Evolutionary conservation across 2,888 invertebrate species (phyloP).

Genomic region (Ametastegia equiseti): DNA sequence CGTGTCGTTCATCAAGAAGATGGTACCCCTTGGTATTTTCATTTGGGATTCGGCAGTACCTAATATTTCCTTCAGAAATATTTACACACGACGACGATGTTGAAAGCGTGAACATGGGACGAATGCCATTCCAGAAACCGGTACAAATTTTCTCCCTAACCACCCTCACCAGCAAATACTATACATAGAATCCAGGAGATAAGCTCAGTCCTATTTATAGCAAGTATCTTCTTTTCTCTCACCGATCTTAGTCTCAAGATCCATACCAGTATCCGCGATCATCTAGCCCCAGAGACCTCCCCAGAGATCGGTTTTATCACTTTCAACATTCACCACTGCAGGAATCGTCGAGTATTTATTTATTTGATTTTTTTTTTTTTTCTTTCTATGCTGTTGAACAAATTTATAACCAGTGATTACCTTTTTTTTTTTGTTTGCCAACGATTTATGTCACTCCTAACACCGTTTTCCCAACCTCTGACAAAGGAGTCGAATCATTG

Average conservation of each 20-base stretch:
- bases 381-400: not conserved
- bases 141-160: slow-evolving; percentile 62
- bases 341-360: not conserved
- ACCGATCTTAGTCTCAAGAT: slow-evolving; percentile 44
- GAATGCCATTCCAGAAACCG: slow-evolving; percentile 67
- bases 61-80: slow-evolving; percentile 22
- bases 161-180: slow-evolving; percentile 54
- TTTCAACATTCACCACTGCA: not conserved
- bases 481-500: not conserved
- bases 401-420: slow-evolving; percentile 32
- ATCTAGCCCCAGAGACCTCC: slow-evolving; percentile 33
- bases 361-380: not conserved
- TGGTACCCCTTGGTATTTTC: not conserved
- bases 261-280: slow-evolving; percentile 40
- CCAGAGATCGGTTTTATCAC: slow-evolving; percentile 38
- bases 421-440: not conserved
- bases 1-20: too few species aligned
- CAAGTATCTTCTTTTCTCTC: slow-evolving; percentile 49
- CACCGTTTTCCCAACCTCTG: not conserved
- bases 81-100: not conserved
- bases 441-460: not conserved
- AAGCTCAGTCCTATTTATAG: slow-evolving; percentile 67
- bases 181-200: slow-evolving; percentile 66
- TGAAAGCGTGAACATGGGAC: not conserved
- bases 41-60: not conserved